These are phyloP conservation scores for Pogonophryne albipinna DNA, from an alignment of 2,797 vertebrate species.

Conservation along the genomic window DNA sequence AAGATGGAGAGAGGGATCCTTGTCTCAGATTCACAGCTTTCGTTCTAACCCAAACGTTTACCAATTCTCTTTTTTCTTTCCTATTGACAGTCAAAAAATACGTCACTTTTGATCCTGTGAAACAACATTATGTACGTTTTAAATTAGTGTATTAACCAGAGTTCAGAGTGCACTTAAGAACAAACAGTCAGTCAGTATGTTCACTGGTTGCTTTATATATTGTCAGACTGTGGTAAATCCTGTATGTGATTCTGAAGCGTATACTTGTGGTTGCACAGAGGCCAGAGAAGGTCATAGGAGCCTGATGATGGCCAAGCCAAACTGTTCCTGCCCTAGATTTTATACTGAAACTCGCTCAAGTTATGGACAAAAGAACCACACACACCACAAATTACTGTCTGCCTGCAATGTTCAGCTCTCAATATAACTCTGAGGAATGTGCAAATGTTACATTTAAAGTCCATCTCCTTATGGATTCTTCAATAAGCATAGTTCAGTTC, in stretches of 20 bases:
- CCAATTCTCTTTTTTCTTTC: neutral
- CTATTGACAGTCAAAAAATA: slow-evolving; percentile 13
- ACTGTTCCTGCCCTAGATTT: slow-evolving; percentile 31
- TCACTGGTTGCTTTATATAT: slow-evolving; percentile 26
- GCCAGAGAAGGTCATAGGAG: slow-evolving; percentile 34
- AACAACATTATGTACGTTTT: slow-evolving; percentile 9
- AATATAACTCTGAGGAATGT: slow-evolving; percentile 3
- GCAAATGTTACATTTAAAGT: slow-evolving; percentile 1
- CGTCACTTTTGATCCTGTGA: slow-evolving; percentile 15
- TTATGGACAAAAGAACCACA: slow-evolving; percentile 33
- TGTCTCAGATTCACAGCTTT: slow-evolving; percentile 17
- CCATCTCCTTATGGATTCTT: neutral
- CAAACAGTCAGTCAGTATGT: slow-evolving; percentile 8
- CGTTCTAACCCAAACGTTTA: neutral
- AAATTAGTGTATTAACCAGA: neutral
- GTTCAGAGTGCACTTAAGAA: neutral
- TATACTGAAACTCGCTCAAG: slow-evolving; percentile 37
- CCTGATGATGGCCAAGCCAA: slow-evolving; percentile 50
- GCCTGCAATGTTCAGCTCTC: slow-evolving; percentile 18
- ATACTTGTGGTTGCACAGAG: slow-evolving; percentile 34
- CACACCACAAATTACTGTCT: slow-evolving; percentile 52
- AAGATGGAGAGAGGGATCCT: slow-evolving; percentile 35
- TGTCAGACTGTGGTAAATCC: slow-evolving; percentile 22
- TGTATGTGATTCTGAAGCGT: slow-evolving; percentile 12
- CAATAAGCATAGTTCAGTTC: neutral